phyloP scores from a whole-genome alignment of 2,797 vertebrate genomes.

The Amazonetta brasiliensis region DNA sequence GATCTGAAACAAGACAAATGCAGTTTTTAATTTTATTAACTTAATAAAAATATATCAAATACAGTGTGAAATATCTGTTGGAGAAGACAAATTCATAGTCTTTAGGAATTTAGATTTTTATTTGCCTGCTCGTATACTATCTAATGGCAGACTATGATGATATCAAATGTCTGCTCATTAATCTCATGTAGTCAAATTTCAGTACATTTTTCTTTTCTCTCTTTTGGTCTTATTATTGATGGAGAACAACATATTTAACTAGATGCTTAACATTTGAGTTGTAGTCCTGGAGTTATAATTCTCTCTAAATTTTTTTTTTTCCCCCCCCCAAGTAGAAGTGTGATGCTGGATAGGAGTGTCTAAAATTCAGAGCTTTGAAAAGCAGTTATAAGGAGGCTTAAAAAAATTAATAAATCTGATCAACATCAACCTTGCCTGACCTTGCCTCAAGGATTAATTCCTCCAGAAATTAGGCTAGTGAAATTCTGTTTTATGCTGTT shows the following conservation, averaged over 20 bases:
- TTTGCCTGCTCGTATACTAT: not conserved
- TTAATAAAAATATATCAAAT: not conserved
- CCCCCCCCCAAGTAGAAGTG: not conserved
- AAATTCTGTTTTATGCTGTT: constrained; percentile 19
- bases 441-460: constrained; percentile 3
- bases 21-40: not conserved
- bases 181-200: not conserved
- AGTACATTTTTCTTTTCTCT: not conserved
- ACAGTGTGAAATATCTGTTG: not conserved
- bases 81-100: not conserved
- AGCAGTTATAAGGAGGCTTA: not conserved
- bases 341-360: not conserved
- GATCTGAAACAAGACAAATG: not conserved
- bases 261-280: not conserved
- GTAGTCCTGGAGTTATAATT: not conserved
- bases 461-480: not conserved
- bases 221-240: not conserved
- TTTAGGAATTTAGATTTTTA: not conserved
- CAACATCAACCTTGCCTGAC: not conserved
- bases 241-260: not conserved
- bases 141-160: not conserved
- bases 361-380: not conserved
- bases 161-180: not conserved
- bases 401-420: not conserved
- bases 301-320: not conserved